Evolutionary conservation across 2,797 vertebrate genomes (phyloP).

Genomic region (Pangasius djambal): DNA sequence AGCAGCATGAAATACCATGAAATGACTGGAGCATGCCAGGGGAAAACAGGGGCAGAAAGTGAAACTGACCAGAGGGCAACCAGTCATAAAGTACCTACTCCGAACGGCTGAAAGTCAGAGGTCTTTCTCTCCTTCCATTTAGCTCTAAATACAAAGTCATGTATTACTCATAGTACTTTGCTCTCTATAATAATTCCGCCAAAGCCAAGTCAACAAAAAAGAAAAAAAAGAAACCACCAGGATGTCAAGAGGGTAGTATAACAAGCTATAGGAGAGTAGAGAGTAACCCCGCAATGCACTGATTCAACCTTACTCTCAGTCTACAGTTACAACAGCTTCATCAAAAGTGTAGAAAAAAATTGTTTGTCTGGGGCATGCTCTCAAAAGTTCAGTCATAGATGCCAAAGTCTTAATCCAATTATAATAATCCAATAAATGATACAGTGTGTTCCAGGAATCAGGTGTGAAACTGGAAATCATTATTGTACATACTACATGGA

Average conservation of each 20-base stretch:
- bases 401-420: not conserved
- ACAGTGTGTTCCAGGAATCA: not conserved
- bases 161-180: not conserved
- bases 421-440: not conserved
- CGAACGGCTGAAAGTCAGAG: not conserved
- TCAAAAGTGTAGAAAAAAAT: not conserved
- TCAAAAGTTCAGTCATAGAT: not conserved
- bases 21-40: conserved; percentile 8
- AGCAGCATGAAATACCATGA: not conserved
- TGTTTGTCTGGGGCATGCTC: not conserved
- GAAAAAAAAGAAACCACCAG: not conserved
- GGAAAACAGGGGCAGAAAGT: not conserved
- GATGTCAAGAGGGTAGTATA: not conserved
- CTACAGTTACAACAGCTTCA: not conserved
- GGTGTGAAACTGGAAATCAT: not conserved
- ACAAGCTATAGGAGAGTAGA: not conserved
- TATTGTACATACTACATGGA: not conserved
- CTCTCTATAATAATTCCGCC: not conserved
- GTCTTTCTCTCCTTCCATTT: not conserved
- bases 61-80: not conserved
- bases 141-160: not conserved
- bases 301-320: conserved; percentile 10
- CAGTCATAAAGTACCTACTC: not conserved
- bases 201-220: not conserved
- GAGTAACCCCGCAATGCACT: not conserved